Percentiles rank a stretch among this genome's conserved stretches.
phyloP scores from a whole-genome alignment of 2,797 vertebrate species.

The Crocodylus rhombifer region DNA sequence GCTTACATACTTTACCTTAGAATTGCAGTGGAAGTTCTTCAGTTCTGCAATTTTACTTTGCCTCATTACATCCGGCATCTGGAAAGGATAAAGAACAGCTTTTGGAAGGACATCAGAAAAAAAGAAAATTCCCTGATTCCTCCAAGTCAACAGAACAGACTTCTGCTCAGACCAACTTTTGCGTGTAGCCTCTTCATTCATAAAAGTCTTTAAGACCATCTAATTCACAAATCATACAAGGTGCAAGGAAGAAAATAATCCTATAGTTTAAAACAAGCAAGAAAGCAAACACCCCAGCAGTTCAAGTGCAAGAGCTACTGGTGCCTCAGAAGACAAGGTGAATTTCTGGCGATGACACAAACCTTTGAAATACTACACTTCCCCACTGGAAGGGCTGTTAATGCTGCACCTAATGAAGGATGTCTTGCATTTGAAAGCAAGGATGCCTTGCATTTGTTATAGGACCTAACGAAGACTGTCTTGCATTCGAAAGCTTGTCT shows the following conservation, averaged over 20 bases:
- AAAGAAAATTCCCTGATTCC: background rate
- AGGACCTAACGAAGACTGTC: no score
- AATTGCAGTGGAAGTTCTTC: conserved; percentile 75
- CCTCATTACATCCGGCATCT: conserved; percentile 83
- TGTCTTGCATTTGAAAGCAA: no score
- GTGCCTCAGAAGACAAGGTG: accelerated
- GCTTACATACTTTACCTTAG: conserved; percentile 76
- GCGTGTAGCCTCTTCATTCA: background rate
- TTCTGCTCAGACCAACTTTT: background rate
- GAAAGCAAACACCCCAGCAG: background rate
- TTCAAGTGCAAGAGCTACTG: accelerated
- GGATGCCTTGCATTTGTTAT: no score
- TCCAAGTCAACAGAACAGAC: background rate
- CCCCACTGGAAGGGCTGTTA: background rate
- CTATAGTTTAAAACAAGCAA: background rate
- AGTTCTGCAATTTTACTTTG: conserved; percentile 76
- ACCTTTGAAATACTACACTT: background rate
- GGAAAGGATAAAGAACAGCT: conserved; percentile 47
- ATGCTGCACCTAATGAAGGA: background rate
- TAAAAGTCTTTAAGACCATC: background rate
- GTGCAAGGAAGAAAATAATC: background rate
- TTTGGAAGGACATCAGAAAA: background rate
- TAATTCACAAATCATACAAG: background rate
- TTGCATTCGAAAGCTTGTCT: no score
- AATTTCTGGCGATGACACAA: accelerated